These are phyloP conservation scores for Trichopria drosophilae DNA, from an alignment of 2,888 invertebrate species.

Conservation along the genomic window DNA sequence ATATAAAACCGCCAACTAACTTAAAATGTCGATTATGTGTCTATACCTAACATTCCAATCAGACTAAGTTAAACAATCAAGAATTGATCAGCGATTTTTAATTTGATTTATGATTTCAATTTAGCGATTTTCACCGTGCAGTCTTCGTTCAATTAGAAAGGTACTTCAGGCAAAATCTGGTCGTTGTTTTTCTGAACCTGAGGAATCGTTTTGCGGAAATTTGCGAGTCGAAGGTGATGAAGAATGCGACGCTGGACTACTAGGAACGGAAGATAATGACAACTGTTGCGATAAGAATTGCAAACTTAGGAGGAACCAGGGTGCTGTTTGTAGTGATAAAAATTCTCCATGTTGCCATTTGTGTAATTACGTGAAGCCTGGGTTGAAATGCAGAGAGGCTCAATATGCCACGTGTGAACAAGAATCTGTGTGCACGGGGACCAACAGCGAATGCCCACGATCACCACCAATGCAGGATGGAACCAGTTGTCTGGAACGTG, in stretches of 20 bases:
- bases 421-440: slow-evolving; percentile 86
- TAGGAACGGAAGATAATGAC: slow-evolving; percentile 92
- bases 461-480: slow-evolving; percentile 86
- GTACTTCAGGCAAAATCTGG: slow-evolving; percentile 91
- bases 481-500: slow-evolving; percentile 87
- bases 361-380: slow-evolving; percentile 82
- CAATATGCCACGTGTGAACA: slow-evolving; percentile 91
- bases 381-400: slow-evolving; percentile 85
- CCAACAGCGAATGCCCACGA: slow-evolving; percentile 77
- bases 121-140: slow-evolving; percentile 95
- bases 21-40: no score
- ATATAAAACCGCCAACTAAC: no score
- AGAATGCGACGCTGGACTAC: slow-evolving; percentile 92
- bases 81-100: no score
- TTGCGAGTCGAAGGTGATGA: slow-evolving; percentile 93
- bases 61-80: no score
- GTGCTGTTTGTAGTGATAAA: slow-evolving; percentile 94
- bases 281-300: slow-evolving; percentile 93
- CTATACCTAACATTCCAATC: no score
- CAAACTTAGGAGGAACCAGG: slow-evolving; percentile 76
- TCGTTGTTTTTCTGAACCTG: slow-evolving; percentile 89
- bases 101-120: no score
- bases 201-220: slow-evolving; percentile 96
- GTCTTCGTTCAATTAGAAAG: slow-evolving; percentile 87
- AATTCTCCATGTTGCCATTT: slow-evolving; percentile 94